A percentile compares a stretch with the other conserved stretches of the same genome.
Conservation (phyloP, 2,797 vertebrate species). For the Garrulus glandarius region DNA sequence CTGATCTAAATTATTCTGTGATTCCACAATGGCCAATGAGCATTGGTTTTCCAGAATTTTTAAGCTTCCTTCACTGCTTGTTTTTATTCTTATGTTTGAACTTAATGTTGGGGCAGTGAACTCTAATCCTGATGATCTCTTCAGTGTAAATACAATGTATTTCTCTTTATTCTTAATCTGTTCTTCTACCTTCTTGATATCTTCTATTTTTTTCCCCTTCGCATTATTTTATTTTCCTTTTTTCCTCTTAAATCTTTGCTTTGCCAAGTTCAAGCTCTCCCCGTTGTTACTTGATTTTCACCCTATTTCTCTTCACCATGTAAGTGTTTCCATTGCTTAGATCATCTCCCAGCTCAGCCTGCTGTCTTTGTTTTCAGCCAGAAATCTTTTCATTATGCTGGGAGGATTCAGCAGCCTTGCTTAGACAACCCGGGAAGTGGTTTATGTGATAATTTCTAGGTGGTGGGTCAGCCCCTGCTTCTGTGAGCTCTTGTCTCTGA, state of each 20-base stretch:
- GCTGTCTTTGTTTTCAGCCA: neutral
- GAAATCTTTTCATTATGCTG: neutral
- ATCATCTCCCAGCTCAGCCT: neutral
- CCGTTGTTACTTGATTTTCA: neutral
- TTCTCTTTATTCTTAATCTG: neutral
- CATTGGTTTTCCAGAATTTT: neutral
- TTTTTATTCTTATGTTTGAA: neutral
- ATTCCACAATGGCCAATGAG: fast-evolving
- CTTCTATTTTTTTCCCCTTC: neutral
- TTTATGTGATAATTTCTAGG: neutral
- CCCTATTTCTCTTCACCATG: neutral
- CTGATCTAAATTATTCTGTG: neutral
- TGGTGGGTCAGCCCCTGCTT: neutral
- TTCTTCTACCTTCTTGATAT: neutral
- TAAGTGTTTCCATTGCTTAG: neutral
- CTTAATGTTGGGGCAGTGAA: neutral
- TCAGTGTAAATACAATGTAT: neutral
- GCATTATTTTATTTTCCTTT: neutral
- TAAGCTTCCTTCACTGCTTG: neutral
- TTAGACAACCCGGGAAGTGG: neutral
- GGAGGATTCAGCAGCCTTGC: neutral
- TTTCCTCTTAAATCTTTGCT: neutral
- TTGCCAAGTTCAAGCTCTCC: neutral
- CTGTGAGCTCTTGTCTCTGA: neutral
- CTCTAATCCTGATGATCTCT: neutral